Base-by-base conservation (phyloP, 2,797 vertebrate species). In the Prionace glauca region DNA sequence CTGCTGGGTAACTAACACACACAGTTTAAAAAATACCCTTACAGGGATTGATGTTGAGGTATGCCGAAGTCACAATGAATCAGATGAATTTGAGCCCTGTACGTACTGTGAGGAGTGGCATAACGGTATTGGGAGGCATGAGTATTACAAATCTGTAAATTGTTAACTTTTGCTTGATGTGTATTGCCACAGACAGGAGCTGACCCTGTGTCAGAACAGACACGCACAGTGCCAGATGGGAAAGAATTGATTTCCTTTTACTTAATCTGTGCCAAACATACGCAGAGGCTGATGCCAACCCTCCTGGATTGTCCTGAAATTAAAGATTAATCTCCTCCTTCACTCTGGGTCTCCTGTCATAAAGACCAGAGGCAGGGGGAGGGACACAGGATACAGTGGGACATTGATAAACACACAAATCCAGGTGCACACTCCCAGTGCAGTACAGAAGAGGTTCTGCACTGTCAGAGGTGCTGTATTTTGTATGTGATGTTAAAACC, bases 91-190 rank as follows among this genome's bases (percentile, higher is more conserved):
- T 67, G 18, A 69, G n/a, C n/a, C n/a, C 90, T 69, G n/a, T 36
- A 24, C 12, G 62, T 92, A 67, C 32, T 69, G 62, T 69, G 62
- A 69, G 62, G n/a, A 92, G 62, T 69, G n/a, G n/a, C 62, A 62
- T 14, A 5, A n/a, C 67, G 29, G 32, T n/a, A 91, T n/a, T 20
- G 16, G 14, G n/a, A 41, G 62, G 62, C 62, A 24, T 41, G 62
- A 92, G 62, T 67, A 24, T 92, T 92, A 69, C 90, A 67, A 41
- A 69, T 67, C 90, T 92, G 62, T 41, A 41, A 92, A 92, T 41
- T 36, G 62, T 69, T 69, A 67, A 67, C 90, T 67, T 91, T 24
- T 92, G 20, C 62, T 92, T 22, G 62, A 67, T 67, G 60, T 62
- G 56, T 69, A 24, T 69, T 92, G n/a, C 22, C n/a, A 5, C 62